A percentile compares a stretch with the other conserved stretches of the same genome.
Evolutionary conservation across 2,888 invertebrate species (phyloP).

Genomic region (Beris chalybata): DNA sequence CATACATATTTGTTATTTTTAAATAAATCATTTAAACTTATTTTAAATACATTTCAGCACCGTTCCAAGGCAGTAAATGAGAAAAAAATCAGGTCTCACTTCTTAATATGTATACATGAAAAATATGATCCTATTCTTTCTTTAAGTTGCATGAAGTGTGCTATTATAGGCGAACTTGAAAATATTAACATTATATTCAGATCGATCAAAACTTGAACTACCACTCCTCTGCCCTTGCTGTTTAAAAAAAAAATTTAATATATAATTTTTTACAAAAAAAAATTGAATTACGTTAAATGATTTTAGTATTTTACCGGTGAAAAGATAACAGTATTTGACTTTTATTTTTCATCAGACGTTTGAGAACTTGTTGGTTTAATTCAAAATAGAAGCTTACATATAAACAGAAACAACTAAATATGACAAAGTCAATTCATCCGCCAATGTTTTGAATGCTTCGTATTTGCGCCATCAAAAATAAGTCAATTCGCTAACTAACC

Average conservation of each 20-base stretch:
- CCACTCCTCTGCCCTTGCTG: not conserved
- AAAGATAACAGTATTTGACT: too few relatives aligned
- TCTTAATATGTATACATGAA: slow-evolving; percentile 29
- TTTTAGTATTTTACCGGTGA: too few relatives aligned
- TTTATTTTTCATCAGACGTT: too few relatives aligned
- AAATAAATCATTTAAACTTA: slow-evolving; percentile 17
- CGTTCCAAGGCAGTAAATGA: slow-evolving; percentile 39
- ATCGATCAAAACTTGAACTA: not conserved
- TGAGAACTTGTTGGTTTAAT: too few relatives aligned
- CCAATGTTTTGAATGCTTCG: too few relatives aligned
- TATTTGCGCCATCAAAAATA: too few relatives aligned
- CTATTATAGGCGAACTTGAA: not conserved
- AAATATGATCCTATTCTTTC: slow-evolving; percentile 22
- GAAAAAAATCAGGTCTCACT: too few relatives aligned
- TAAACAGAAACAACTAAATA: too few relatives aligned
- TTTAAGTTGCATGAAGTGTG: not conserved
- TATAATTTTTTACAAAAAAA: too few relatives aligned
- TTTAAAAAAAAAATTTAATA: not conserved
- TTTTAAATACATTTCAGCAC: slow-evolving; percentile 37
- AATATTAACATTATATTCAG: not conserved
- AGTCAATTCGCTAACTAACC: too few relatives aligned
- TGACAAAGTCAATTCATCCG: not conserved
- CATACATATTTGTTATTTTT: not conserved
- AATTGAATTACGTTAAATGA: too few relatives aligned
- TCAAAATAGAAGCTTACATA: too few relatives aligned